Evolutionary conservation across 2,797 vertebrate genomes (phyloP), one percentile per base, ranked within the genome.

Genomic region (Holocentrus rufus): DNA sequence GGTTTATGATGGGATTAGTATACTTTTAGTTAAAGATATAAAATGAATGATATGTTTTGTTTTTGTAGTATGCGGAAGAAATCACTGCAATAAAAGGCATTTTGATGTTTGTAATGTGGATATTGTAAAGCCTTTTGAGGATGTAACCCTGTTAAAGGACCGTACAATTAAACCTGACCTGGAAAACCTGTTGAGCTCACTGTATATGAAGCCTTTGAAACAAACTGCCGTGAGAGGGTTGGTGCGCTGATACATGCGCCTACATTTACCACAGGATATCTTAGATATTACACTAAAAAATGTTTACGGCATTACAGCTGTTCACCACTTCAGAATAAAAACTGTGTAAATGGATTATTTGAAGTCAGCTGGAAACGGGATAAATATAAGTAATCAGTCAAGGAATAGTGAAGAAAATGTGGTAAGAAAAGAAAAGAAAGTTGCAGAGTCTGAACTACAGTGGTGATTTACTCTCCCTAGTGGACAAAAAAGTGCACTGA

Each of bases 391-490:
- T 4, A 13, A 44, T 34, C 13, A 2, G 3, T 15, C 10, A 7
- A 17, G 53, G 3, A 55, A 55, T 30, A 30, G 7, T 55, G 53
- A 55, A 30, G 4, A 15, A 30, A 55, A 30, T 30, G 8, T 42
- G 8, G 15, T 20, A 2, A 54, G 46, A 39, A 46, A 71, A 52
- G 23, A 61, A n/a, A 34, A 34, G 2, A 6, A 18, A 13, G 9
- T 66, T 17, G 52, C 46, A 15, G 25, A 23, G 25, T 49, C 57
- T 57, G 52, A 49, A 54, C 59, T 56, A 0, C 1, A 23, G 49
- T 52, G 59, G 81, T 67, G 18, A 62, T 31, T 74, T 36, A 42
- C 88, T 39, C 89, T 78, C 71, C 72, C 87, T 88, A 1, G 73
- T 88, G 91, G 87, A 69, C 42, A 74, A 31, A 66, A 20, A 0